A percentile compares a stretch with the other conserved stretches of the same genome.
phyloP scores from a whole-genome alignment of 2,797 vertebrate species.

The Syngnathus acus region DNA sequence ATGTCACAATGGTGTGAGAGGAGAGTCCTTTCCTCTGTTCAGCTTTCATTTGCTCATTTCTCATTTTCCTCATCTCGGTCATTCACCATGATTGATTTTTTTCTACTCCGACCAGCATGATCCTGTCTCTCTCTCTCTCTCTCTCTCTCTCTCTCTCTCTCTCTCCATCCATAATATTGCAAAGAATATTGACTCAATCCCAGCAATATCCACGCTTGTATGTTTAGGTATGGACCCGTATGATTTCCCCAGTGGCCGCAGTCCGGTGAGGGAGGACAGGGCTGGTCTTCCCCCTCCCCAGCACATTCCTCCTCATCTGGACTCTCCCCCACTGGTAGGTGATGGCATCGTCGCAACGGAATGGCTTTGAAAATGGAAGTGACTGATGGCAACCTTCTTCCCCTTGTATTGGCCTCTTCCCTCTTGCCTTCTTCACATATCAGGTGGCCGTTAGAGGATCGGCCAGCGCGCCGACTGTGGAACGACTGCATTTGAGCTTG shows the following conservation, averaged over 20 bases:
- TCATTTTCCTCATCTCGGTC: conserved; percentile 19
- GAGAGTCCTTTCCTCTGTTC: not conserved
- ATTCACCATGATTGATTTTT: conserved; percentile 53
- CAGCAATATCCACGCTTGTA: too few species aligned
- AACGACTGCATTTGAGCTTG: conserved; percentile 28
- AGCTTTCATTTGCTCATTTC: conserved; percentile 10
- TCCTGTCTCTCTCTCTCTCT: conserved; percentile 22
- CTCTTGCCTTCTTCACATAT: not conserved
- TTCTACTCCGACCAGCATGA: conserved; percentile 24
- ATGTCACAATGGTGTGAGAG: not conserved
- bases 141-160: conserved; percentile 21
- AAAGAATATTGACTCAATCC: too few species aligned
- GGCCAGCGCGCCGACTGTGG: conserved; percentile 14
- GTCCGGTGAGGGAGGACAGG: conserved; percentile 31
- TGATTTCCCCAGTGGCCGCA: conserved; percentile 33
- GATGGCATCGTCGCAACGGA: not conserved
- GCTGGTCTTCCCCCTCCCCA: conserved; percentile 16
- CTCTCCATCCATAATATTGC: conserved; percentile 11
- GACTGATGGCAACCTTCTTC: too few species aligned
- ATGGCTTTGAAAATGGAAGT: too few species aligned
- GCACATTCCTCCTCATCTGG: conserved; percentile 31
- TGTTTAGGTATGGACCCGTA: conserved; percentile 33
- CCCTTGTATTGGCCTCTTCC: not conserved
- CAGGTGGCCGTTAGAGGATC: conserved; percentile 39
- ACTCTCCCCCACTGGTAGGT: conserved; percentile 44